Evolutionary conservation across 1,140 invertebrate genomes (phyloP).

Genomic region (Drosophila repletoides): DNA sequence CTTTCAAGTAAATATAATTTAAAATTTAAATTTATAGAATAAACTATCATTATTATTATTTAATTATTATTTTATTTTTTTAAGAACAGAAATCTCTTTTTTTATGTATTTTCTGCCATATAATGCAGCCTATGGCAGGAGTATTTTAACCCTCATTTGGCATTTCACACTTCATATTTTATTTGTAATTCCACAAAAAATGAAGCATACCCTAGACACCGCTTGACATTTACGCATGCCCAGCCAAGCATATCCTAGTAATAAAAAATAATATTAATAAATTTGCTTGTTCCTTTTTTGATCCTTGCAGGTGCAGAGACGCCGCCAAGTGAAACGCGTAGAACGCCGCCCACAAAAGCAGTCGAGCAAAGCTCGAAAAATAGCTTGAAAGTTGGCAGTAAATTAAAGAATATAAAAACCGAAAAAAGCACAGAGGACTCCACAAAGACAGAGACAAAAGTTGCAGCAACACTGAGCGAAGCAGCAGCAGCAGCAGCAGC

Average conservation of each 20-base stretch:
- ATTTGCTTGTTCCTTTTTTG: neutral
- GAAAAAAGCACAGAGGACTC: slow-evolving; percentile 33
- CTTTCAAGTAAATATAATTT: too few species aligned
- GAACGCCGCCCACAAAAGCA: slow-evolving; percentile 26
- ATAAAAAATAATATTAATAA: slow-evolving; percentile 17
- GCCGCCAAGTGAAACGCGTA: slow-evolving; percentile 42
- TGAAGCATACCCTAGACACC: slow-evolving; percentile 48
- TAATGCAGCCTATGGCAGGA: slow-evolving; percentile 24
- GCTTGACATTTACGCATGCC: slow-evolving; percentile 53
- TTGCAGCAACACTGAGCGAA: slow-evolving; percentile 2
- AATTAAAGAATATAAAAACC: slow-evolving; percentile 43
- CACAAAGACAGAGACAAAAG: slow-evolving; percentile 8
- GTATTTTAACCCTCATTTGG: slow-evolving; percentile 46
- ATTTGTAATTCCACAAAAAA: slow-evolving; percentile 37
- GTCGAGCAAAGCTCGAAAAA: neutral
- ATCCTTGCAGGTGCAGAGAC: slow-evolving; percentile 59
- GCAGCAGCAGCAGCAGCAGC: slow-evolving; percentile 25
- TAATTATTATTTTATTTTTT: too few species aligned
- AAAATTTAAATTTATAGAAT: too few species aligned
- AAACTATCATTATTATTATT: too few species aligned
- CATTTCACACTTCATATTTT: slow-evolving; percentile 44
- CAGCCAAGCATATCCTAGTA: slow-evolving; percentile 7
- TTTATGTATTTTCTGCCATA: slow-evolving; percentile 47
- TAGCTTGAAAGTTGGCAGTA: slow-evolving; percentile 18
- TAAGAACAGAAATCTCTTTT: too few species aligned